Percentiles rank a stretch among this genome's conserved stretches.
Conservation (phyloP, 2,888 invertebrate species). For the Ptychoptera albimana region DNA sequence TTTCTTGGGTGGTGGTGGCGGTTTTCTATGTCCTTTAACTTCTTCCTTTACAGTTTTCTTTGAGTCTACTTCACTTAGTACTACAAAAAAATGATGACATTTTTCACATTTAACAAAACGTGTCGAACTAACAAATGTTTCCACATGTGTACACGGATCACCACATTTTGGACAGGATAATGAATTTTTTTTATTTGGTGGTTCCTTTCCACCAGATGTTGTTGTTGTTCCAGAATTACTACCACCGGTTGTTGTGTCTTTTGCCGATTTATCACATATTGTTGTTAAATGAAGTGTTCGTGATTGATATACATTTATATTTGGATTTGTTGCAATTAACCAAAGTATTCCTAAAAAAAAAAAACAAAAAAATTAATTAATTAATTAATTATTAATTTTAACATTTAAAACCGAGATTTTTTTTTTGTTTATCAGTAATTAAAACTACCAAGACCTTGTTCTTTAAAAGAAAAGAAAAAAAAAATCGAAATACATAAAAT, state of each 20-base stretch:
- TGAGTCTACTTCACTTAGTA: conserved; percentile 82
- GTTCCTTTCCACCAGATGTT: conserved; percentile 38
- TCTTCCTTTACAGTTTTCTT: conserved; percentile 75
- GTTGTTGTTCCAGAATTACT: conserved; percentile 9
- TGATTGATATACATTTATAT: conserved; percentile 1
- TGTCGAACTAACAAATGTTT: conserved; percentile 92
- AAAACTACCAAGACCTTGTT: too few species aligned
- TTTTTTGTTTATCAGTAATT: too few species aligned
- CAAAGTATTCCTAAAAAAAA: conserved; percentile 9
- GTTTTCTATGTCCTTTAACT: conserved; percentile 50
- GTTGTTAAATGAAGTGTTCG: conserved; percentile 12
- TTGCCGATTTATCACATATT: conserved; percentile 14
- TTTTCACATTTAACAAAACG: conserved; percentile 96
- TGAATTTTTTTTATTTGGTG: conserved; percentile 46
- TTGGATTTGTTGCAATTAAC: conserved; percentile 9
- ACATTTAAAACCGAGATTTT: too few species aligned
- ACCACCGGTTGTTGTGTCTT: conserved; percentile 12
- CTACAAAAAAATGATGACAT: conserved; percentile 95
- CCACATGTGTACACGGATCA: conserved; percentile 92
- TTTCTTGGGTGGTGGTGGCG: conserved; percentile 92
- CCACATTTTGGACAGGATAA: conserved; percentile 93
- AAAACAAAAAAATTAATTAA: background rate
- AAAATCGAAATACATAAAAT: too few species aligned
- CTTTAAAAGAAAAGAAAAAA: too few species aligned
- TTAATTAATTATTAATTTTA: background rate